Evolutionary conservation across 2,888 invertebrate species (phyloP).

Genomic region (Synanthedon formicaeformis): DNA sequence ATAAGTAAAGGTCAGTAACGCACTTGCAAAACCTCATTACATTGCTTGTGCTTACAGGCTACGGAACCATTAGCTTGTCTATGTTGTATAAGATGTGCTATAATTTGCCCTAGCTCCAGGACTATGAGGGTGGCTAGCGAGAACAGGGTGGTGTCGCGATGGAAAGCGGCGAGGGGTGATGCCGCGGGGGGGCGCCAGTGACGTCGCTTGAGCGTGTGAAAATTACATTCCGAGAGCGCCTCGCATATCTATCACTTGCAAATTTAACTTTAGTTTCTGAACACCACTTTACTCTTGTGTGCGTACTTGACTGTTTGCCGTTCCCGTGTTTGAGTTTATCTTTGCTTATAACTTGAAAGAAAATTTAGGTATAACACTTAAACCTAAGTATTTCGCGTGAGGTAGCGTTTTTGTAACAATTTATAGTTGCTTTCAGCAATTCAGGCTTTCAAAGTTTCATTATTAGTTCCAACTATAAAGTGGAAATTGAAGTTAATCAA

Average conservation of each 20-base stretch:
- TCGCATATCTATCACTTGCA: constrained; percentile 71
- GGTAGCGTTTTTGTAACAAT: no score
- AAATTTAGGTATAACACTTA: not conserved
- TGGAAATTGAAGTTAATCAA: no score
- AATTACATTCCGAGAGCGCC: constrained; percentile 69
- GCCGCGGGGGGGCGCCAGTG: constrained; percentile 29
- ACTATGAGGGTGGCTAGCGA: constrained; percentile 15
- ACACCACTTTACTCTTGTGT: constrained; percentile 9
- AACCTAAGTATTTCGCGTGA: no score
- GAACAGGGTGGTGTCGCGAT: constrained; percentile 8
- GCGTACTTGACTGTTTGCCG: constrained; percentile 6
- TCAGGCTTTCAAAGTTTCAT: no score
- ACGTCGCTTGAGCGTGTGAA: constrained; percentile 64
- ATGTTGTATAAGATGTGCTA: no score
- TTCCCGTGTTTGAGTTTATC: not conserved
- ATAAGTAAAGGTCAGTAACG: no score
- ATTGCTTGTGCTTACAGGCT: no score
- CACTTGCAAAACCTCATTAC: no score
- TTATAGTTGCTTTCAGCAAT: no score
- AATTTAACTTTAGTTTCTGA: constrained; percentile 68
- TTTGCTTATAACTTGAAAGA: not conserved
- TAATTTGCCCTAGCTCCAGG: no score
- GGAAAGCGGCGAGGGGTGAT: constrained; percentile 10
- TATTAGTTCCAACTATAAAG: no score
- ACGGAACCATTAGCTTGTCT: no score